Base-by-base conservation (phyloP, 2,113 vertebrate species). In the Xenus cinereus region DNA sequence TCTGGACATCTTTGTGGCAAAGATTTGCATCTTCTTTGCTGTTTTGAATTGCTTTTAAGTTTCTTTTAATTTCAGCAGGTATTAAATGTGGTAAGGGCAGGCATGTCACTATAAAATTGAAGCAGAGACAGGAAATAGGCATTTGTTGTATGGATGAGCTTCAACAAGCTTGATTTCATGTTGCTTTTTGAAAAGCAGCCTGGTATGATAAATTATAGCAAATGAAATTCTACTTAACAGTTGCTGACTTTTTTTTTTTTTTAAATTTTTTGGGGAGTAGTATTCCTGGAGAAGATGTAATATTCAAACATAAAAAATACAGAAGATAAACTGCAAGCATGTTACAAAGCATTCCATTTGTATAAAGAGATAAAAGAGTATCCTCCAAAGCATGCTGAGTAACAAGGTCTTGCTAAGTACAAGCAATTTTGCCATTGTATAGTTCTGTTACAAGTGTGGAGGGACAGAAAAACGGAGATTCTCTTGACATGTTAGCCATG, bases 61-160 rank as follows among this genome's bases (percentile, higher is more conserved):
- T 94, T 82, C 41, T 64, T 96, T 95, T 93, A 26, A 79, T 71
- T 96, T 93, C 45, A 94, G 74, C 53, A 48, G 67, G 48, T 85
- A 50, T 54, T 89, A 73, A 89, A 87, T 94, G 57, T 76, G 80
- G 23, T 84, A 90, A 91, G 62, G 62, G 69, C 81, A 82, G 41
- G 32, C 73, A 41, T 57, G 74, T 64, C 84, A 27, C 74, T 91
- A 17, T 92, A 53, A 89, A 93, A 92, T 71, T 92, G 68, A 84
- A 67, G 66, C 60, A 87, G 87, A 74, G 69, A 41, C 51, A 67
- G 83, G 75, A 90, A 90, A 84, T 74, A 89, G 46, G 28, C 56
- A 75, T 96, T 93, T 96, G 87, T 96, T 75, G 84, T 78, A n/a
- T 51, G 73, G 66, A 73, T 85, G 57, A 71, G 91, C 92, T 91